A percentile compares a stretch with the other conserved stretches of the same genome.
phyloP scores from a whole-genome alignment of 2,888 invertebrate genomes.

The Pardosa pseudoannulata region DNA sequence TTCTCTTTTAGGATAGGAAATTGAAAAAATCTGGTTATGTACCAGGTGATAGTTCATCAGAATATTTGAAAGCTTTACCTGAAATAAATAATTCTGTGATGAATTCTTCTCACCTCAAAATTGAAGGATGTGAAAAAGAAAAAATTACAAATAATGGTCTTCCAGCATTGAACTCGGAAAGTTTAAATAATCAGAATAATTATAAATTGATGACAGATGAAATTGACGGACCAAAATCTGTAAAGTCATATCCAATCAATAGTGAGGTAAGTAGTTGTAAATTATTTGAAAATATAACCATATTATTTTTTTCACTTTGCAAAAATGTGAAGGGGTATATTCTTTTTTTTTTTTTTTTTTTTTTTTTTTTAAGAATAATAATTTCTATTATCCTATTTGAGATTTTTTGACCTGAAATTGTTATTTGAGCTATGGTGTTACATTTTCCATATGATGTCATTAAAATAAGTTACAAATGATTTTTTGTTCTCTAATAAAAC shows the following conservation, averaged over 20 bases:
- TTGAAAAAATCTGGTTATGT: conserved; percentile 33
- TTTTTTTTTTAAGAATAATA: too few relatives aligned
- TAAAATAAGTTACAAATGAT: too few relatives aligned
- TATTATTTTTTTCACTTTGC: too few relatives aligned
- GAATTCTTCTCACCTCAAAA: neutral
- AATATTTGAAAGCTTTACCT: conserved; percentile 44
- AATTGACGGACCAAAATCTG: neutral
- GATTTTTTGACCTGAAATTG: too few relatives aligned
- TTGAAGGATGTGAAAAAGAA: conserved; percentile 36
- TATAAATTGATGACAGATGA: conserved; percentile 47
- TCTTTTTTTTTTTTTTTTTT: too few relatives aligned
- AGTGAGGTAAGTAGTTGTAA: conserved; percentile 48
- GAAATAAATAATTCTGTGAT: conserved; percentile 27
- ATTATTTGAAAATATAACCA: too few relatives aligned
- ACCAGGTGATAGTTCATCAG: conserved; percentile 50
- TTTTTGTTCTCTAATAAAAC: too few relatives aligned
- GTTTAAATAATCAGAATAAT: conserved; percentile 39
- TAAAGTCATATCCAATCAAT: conserved; percentile 45
- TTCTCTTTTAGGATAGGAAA: conserved; percentile 39
- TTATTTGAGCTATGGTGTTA: too few relatives aligned
- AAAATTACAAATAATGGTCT: conserved; percentile 27
- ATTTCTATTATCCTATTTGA: too few relatives aligned
- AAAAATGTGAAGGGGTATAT: too few relatives aligned
- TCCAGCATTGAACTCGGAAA: conserved; percentile 30
- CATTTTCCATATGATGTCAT: too few relatives aligned